Percentiles rank a stretch among this genome's conserved stretches.
Evolutionary conservation across 2,797 vertebrate species (phyloP).

Genomic region (Gymnothorax javanicus): DNA sequence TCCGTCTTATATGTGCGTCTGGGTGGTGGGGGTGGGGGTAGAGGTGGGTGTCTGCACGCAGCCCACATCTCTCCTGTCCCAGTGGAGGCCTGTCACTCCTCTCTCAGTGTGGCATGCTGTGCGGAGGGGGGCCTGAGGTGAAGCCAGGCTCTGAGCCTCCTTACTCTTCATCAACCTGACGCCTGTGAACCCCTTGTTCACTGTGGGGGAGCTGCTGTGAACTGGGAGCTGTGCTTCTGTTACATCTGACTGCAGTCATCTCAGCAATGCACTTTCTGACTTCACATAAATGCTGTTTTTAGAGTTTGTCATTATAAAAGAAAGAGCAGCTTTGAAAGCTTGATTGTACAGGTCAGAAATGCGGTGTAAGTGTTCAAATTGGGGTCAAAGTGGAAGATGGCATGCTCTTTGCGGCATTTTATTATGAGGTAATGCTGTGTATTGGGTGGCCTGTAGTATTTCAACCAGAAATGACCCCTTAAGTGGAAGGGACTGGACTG

Average conservation of each 20-base stretch:
- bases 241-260: background rate
- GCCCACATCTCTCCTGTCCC: background rate
- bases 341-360: background rate
- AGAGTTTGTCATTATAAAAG: background rate
- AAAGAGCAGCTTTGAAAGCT: background rate
- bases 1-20: background rate
- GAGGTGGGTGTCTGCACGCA: background rate
- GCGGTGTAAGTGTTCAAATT: background rate
- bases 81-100: background rate
- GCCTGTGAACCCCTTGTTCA: background rate
- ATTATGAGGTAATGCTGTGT: slow-evolving; percentile 30
- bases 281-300: background rate
- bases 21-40: background rate
- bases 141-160: background rate
- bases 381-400: background rate
- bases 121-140: background rate
- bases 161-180: background rate
- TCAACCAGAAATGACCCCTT: slow-evolving; percentile 28
- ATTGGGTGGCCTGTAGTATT: slow-evolving; percentile 32
- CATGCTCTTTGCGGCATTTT: slow-evolving; percentile 24
- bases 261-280: background rate
- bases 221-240: background rate
- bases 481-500: slow-evolving; percentile 46
- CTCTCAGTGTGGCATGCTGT: background rate
- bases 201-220: background rate